These are phyloP conservation scores for Cataglyphis albicans DNA, from an alignment of 2,888 invertebrate species.

Conservation along the genomic window DNA sequence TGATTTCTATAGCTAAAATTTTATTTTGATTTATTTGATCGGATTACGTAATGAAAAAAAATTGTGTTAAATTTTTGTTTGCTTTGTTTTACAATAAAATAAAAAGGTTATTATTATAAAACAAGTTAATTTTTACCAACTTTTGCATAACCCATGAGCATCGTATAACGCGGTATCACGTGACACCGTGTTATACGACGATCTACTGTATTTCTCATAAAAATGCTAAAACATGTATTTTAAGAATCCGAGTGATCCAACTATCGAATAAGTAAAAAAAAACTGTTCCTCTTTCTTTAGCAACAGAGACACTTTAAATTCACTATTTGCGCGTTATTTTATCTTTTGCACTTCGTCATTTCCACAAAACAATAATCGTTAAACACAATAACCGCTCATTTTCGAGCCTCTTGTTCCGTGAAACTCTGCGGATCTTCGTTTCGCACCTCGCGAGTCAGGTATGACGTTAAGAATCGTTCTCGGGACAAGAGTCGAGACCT, in stretches of 20 bases:
- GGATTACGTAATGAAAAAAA: background rate
- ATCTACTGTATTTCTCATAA: background rate
- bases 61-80: background rate
- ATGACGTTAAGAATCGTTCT: slow-evolving; percentile 44
- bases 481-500: slow-evolving; percentile 48
- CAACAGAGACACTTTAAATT: background rate
- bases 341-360: background rate
- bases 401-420: background rate
- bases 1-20: background rate
- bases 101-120: background rate
- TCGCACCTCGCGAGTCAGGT: slow-evolving; percentile 48
- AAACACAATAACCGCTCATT: background rate
- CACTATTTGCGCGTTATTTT: background rate
- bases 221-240: background rate
- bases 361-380: slow-evolving; percentile 1
- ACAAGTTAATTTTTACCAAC: background rate
- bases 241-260: background rate
- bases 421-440: slow-evolving; percentile 34
- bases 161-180: background rate
- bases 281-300: background rate
- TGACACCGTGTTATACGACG: background rate
- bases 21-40: background rate
- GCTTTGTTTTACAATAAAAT: background rate
- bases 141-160: background rate
- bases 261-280: background rate